phyloP scores from a whole-genome alignment of 2,888 invertebrate genomes.

The Nycteola revayana region DNA sequence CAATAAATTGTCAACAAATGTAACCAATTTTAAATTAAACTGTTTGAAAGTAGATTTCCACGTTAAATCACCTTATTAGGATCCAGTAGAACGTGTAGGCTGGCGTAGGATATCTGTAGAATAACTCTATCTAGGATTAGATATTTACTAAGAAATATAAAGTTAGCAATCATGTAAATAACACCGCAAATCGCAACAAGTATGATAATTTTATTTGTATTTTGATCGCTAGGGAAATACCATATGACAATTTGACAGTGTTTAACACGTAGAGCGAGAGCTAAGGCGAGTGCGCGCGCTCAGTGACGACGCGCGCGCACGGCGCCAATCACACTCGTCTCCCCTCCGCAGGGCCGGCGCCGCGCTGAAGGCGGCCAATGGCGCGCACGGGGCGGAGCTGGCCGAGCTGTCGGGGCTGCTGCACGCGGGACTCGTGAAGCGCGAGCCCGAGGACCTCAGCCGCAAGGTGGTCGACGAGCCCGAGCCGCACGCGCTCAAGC shows the following conservation, averaged over 20 bases:
- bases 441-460: conserved; percentile 92
- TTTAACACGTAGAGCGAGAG: conserved; percentile 51
- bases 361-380: conserved; percentile 85
- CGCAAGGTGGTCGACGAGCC: conserved; percentile 85
- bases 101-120: conserved; percentile 25
- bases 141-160: conserved; percentile 23
- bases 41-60: conserved; percentile 15
- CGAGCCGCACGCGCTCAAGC: conserved; percentile 82
- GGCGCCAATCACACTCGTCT: conserved; percentile 75
- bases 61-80: conserved; percentile 20
- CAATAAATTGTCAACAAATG: conserved; percentile 14
- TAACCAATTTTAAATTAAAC: conserved; percentile 19
- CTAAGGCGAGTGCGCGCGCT: conserved; percentile 56
- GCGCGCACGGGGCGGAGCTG: conserved; percentile 86
- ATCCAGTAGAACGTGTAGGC: conserved; percentile 10
- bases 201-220: conserved; percentile 49
- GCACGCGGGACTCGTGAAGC: conserved; percentile 87
- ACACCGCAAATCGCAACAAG: conserved; percentile 36
- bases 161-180: conserved; percentile 36
- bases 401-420: conserved; percentile 83
- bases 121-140: conserved; percentile 25
- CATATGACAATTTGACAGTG: conserved; percentile 48
- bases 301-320: conserved; percentile 63
- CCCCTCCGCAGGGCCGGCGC: conserved; percentile 85
- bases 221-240: conserved; percentile 41